Conservation (phyloP, 2,888 invertebrate genomes). For the Tillus elongatus region DNA sequence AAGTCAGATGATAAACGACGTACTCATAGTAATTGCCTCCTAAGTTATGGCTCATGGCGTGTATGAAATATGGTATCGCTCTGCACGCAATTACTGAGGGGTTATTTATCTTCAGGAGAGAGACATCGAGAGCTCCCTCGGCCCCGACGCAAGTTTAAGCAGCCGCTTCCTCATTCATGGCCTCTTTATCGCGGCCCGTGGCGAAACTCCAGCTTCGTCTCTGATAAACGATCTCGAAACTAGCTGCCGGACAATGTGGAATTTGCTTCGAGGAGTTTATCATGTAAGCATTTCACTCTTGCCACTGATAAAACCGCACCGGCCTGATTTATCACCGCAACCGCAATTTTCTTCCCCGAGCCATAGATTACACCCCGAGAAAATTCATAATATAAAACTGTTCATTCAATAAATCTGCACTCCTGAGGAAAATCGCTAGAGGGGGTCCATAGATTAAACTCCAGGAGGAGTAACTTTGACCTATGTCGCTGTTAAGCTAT, state of each 20-base stretch:
- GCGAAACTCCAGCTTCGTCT: constrained; percentile 16
- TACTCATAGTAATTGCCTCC: constrained; percentile 52
- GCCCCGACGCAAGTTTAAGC: constrained; percentile 29
- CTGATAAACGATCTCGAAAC: constrained; percentile 34
- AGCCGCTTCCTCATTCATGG: constrained; percentile 35
- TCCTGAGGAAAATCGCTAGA: no score
- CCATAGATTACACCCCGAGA: constrained; percentile 10
- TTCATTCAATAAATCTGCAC: no score
- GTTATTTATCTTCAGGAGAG: constrained; percentile 45
- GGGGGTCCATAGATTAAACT: no score
- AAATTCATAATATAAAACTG: no score
- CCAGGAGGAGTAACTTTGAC: no score
- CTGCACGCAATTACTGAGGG: constrained; percentile 49
- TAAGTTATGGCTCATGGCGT: constrained; percentile 51
- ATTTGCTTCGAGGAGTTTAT: constrained; percentile 38
- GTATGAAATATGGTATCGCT: constrained; percentile 52
- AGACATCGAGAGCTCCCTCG: constrained; percentile 27
- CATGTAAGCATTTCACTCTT: constrained; percentile 32
- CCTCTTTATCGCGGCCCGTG: constrained; percentile 32
- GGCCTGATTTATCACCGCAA: constrained; percentile 24
- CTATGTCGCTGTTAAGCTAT: no score
- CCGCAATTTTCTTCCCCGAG: constrained; percentile 17
- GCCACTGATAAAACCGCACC: constrained; percentile 28
- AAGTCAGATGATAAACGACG: constrained; percentile 47
- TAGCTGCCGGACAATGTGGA: constrained; percentile 37